Percentiles rank a stretch among this genome's conserved stretches.
Evolutionary conservation across 1,140 invertebrate species (phyloP).

Genomic region (Episyrphus balteatus): DNA sequence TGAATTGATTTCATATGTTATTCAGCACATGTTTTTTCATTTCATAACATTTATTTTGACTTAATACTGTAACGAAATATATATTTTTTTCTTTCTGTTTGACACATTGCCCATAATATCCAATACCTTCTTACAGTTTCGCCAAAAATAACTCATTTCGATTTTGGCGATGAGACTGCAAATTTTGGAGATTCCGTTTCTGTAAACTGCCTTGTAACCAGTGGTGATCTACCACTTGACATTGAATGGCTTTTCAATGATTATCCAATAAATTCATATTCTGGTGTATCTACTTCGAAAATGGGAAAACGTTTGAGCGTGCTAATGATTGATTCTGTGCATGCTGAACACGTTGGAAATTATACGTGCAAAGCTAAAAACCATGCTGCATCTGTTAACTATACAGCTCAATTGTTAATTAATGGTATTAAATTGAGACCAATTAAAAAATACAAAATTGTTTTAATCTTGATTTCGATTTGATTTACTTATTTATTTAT

Average conservation of each 20-base stretch:
- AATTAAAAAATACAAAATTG: conserved; percentile 7
- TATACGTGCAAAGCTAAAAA: conserved; percentile 59
- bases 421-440: conserved; percentile 27
- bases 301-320: conserved; percentile 47
- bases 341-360: conserved; percentile 46
- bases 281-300: conserved; percentile 41
- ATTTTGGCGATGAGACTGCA: conserved; percentile 48
- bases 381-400: conserved; percentile 43
- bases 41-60: too few species aligned
- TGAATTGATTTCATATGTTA: too few species aligned
- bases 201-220: conserved; percentile 49
- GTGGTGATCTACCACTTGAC: conserved; percentile 51
- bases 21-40: too few species aligned
- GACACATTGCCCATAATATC: too few species aligned
- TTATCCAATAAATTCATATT: conserved; percentile 36
- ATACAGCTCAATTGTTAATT: conserved; percentile 28
- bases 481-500: conserved; percentile 7
- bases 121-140: conserved; percentile 41
- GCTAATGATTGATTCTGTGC: conserved; percentile 40
- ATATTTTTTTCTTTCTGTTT: too few species aligned
- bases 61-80: too few species aligned
- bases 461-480: conserved; percentile 3
- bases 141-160: conserved; percentile 51
- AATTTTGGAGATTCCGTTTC: conserved; percentile 52
- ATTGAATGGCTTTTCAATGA: conserved; percentile 51